Base-by-base conservation (phyloP, 2,888 invertebrate genomes). In the Automeris io region DNA sequence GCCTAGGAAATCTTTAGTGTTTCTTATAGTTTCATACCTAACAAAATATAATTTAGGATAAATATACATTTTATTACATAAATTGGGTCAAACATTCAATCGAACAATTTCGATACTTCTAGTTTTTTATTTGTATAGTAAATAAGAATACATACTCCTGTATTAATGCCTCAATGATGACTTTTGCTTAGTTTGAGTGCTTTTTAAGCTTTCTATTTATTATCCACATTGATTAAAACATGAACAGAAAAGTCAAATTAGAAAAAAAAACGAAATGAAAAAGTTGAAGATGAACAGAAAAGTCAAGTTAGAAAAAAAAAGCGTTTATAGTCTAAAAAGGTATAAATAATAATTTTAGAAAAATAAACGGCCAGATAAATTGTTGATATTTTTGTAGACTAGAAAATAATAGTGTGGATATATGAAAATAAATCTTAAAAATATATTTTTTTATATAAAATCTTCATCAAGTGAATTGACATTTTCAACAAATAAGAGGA, bases 61-160 rank as follows among this genome's bases (percentile, higher is more conserved):
- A n/a, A n/a, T n/a, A n/a, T n/a, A n/a, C n/a, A 25, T 31, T 18
- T 13, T 31, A 5, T 9, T 72, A 67, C 59, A 70, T 71, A 69
- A 54, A 57, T 48, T 58, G 47, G 47, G 54, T 63, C 54, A 50
- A 61, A 60, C 61, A 51, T 45, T 42, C 43, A 47, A 57, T 52
- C 48, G 48, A 59, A 57, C 61, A 55, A 45, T 40, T 47, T 58
- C 44, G 51, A 43, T 47, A 45, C 43, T 39, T 43, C 40, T 45
- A 45, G 41, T 43, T 37, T 42, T 51, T 46, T 54, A 54, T 60
- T 49, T 23, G 46, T 50, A 16, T n/a, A n/a, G 41, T 46, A 61
- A 54, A 43, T 61, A 63, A 61, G 59, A 49, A 49, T 42, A 35
- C 41, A 42, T 50, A 9, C 18, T 37, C 23, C 23, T 8, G 22